phyloP scores from a whole-genome alignment of 2,113 vertebrate species.

The Zingel zingel region DNA sequence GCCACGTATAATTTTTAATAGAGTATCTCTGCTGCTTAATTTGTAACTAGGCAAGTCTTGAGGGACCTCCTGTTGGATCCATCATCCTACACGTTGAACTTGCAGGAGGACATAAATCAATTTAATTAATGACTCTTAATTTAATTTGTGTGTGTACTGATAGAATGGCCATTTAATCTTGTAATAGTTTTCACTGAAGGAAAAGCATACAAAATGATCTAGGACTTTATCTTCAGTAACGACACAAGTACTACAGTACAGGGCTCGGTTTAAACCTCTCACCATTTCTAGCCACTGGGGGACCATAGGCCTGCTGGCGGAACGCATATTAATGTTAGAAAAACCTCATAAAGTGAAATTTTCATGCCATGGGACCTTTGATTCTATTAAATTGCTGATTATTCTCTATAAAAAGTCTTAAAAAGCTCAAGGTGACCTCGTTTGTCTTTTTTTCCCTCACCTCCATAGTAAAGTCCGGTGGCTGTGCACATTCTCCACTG shows the following conservation, averaged over 20 bases:
- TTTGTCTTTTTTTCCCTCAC: conserved; percentile 80
- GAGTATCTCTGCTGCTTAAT: conserved; percentile 31
- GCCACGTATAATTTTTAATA: conserved; percentile 24
- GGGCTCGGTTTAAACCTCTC: too few species aligned
- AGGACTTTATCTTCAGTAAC: conserved; percentile 22
- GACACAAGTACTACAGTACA: not conserved
- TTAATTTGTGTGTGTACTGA: not conserved
- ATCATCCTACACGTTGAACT: not conserved
- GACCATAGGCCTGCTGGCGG: too few species aligned
- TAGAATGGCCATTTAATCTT: not conserved
- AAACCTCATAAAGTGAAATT: too few species aligned
- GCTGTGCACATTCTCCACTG: conserved; percentile 99
- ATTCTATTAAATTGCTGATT: not conserved
- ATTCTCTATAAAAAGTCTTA: not conserved
- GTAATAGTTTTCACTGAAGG: conserved; percentile 20
- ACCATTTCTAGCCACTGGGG: too few species aligned
- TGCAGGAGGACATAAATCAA: conserved; percentile 27
- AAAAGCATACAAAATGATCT: conserved; percentile 4
- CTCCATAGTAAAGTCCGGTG: conserved; percentile 97
- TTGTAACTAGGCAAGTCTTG: conserved; percentile 3
- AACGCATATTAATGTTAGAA: too few species aligned
- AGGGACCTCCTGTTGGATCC: conserved; percentile 24
- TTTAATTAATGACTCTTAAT: conserved; percentile 36
- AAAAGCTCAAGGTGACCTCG: not conserved
- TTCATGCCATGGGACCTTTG: too few species aligned